phyloP scores from a whole-genome alignment of 2,888 invertebrate genomes.

The Therioaphis trifolii region DNA sequence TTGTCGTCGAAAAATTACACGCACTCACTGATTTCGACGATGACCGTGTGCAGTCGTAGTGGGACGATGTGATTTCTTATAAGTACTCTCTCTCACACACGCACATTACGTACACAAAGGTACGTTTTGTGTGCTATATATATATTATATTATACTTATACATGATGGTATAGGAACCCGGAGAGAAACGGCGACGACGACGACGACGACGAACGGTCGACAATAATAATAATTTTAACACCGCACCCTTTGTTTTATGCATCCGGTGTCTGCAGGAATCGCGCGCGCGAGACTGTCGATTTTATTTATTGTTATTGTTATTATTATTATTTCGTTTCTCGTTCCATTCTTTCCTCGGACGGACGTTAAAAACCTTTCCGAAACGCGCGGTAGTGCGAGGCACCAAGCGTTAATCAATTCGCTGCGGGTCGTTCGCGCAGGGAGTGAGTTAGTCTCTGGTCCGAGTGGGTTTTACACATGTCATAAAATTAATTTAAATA shows the following conservation, averaged over 20 bases:
- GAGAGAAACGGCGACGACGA: too few relatives aligned
- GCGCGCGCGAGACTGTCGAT: background rate
- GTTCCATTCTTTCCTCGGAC: background rate
- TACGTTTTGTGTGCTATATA: too few relatives aligned
- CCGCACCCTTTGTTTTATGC: conserved; percentile 25
- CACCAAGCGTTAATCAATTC: conserved; percentile 20
- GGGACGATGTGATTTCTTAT: background rate
- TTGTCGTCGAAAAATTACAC: conserved; percentile 23
- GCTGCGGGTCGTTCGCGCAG: conserved; percentile 15
- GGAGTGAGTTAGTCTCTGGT: background rate
- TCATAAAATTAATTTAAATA: conserved; percentile 39
- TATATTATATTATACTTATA: background rate
- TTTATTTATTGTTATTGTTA: background rate
- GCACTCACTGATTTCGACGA: conserved; percentile 11
- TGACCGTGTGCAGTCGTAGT: background rate
- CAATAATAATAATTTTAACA: conserved; percentile 8
- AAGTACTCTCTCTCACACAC: background rate
- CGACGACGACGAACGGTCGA: conserved; percentile 6
- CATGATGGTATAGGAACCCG: too few relatives aligned
- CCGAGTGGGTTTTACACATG: conserved; percentile 26
- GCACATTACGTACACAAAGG: background rate
- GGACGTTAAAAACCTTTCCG: background rate
- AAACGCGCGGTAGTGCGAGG: background rate
- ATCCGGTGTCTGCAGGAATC: background rate
- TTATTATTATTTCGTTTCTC: background rate